phyloP scores from a whole-genome alignment of 2,888 invertebrate genomes.

The Scaptomyza polygonia region DNA sequence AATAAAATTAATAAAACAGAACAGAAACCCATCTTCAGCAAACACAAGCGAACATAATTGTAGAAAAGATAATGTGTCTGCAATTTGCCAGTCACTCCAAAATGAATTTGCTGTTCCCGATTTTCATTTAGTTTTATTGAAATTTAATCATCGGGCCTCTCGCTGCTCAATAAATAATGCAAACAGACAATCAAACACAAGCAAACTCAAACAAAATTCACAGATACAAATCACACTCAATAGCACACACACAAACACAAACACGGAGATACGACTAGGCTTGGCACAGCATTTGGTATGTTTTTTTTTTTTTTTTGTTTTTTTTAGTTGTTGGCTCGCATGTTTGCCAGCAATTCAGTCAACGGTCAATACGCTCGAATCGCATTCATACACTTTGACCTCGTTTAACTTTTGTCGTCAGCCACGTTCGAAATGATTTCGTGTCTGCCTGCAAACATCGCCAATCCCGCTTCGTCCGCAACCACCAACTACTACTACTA shows the following conservation, averaged over 20 bases:
- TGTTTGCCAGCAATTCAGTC: constrained; percentile 63
- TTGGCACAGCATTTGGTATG: constrained; percentile 34
- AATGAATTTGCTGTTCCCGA: constrained; percentile 31
- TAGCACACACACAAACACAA: constrained; percentile 16
- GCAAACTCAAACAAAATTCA: constrained; percentile 24
- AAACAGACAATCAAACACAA: constrained; percentile 46
- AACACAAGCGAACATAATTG: constrained; percentile 26
- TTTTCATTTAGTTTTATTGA: constrained; percentile 44
- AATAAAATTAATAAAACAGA: neutral
- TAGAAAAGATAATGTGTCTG: constrained; percentile 33
- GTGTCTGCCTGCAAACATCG: constrained; percentile 34
- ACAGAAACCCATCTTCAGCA: constrained; percentile 5
- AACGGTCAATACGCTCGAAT: constrained; percentile 70
- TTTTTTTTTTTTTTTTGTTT: constrained; percentile 8
- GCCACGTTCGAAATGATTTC: constrained; percentile 67
- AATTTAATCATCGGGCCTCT: constrained; percentile 50
- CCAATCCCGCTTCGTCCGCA: neutral
- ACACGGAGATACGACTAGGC: constrained; percentile 15
- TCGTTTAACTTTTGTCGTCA: constrained; percentile 69
- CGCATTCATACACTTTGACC: constrained; percentile 72
- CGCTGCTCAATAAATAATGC: constrained; percentile 52
- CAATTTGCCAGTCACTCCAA: constrained; percentile 47
- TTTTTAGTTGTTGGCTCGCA: constrained; percentile 54
- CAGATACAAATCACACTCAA: constrained; percentile 37
- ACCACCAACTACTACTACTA: constrained; percentile 5